These are phyloP conservation scores for Eristalinus aeneus DNA, from an alignment of 2,888 invertebrate genomes.

Conservation along the genomic window DNA sequence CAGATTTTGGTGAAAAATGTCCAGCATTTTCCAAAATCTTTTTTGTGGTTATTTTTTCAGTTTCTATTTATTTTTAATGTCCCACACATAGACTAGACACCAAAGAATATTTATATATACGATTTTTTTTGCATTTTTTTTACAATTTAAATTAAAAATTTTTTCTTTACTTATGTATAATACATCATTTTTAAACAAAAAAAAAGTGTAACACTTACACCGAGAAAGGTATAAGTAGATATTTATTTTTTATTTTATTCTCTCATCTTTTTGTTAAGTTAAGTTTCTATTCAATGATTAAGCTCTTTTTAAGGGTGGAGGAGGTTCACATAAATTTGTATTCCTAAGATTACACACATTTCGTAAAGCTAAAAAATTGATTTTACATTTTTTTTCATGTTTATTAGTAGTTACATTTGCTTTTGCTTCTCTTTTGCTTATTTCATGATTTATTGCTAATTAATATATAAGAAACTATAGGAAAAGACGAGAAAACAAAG, in stretches of 20 bases:
- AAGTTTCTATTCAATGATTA: conserved; percentile 52
- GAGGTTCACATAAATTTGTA: conserved; percentile 66
- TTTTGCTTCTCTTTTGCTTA: conserved; percentile 24
- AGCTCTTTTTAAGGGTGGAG: conserved; percentile 69
- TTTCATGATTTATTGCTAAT: conserved; percentile 59
- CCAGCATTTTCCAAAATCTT: conserved; percentile 78
- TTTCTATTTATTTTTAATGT: conserved; percentile 76
- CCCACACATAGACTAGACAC: conserved; percentile 78
- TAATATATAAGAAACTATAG: conserved; percentile 49
- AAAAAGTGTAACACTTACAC: conserved; percentile 62
- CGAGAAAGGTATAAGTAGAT: conserved; percentile 61
- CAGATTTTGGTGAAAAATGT: conserved; percentile 76
- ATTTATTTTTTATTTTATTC: conserved; percentile 39
- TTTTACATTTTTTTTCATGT: background rate
- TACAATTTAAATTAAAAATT: conserved; percentile 60
- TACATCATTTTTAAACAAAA: conserved; percentile 60
- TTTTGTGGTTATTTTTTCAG: conserved; percentile 31
- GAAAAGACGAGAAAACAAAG: conserved; percentile 27
- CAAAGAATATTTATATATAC: conserved; percentile 71
- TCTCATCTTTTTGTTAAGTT: conserved; percentile 45
- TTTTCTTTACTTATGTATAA: conserved; percentile 38
- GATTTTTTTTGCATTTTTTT: conserved; percentile 17
- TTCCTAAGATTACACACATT: conserved; percentile 62
- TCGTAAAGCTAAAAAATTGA: conserved; percentile 58
- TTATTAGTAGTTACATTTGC: conserved; percentile 29